phyloP scores from a whole-genome alignment of 2,113 vertebrate genomes.

The Piprites chloris region DNA sequence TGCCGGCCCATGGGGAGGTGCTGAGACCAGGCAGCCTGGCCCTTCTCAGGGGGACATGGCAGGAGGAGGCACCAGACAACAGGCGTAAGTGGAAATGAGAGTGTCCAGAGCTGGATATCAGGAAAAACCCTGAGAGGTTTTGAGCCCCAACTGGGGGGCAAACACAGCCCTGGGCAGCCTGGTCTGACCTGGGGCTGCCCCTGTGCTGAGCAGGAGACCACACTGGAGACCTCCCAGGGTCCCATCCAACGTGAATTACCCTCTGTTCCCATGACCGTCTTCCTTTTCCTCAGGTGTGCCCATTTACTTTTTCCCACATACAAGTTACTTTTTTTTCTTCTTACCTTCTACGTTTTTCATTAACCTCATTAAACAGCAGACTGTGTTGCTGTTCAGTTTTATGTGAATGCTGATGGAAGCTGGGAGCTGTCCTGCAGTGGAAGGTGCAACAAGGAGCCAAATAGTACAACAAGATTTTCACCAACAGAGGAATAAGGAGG shows the following conservation, averaged over 20 bases:
- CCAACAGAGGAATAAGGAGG: neutral
- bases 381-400: neutral
- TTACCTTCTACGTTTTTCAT: neutral
- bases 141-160: neutral
- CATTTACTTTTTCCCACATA: neutral
- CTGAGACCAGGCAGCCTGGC: neutral
- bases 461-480: neutral
- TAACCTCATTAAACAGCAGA: neutral
- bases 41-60: accelerated
- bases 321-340: neutral
- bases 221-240: accelerated
- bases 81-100: neutral
- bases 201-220: neutral
- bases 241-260: neutral
- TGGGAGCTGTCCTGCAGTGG: neutral
- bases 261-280: neutral
- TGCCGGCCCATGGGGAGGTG: neutral
- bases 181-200: neutral
- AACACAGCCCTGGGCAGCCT: neutral
- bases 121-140: neutral
- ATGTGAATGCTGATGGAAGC: neutral
- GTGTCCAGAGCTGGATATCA: neutral
- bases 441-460: neutral
- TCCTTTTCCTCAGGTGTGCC: neutral
- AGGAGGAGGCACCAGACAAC: neutral